Conservation (phyloP, 1,140 invertebrate species). For the Radopholus similis region DNA sequence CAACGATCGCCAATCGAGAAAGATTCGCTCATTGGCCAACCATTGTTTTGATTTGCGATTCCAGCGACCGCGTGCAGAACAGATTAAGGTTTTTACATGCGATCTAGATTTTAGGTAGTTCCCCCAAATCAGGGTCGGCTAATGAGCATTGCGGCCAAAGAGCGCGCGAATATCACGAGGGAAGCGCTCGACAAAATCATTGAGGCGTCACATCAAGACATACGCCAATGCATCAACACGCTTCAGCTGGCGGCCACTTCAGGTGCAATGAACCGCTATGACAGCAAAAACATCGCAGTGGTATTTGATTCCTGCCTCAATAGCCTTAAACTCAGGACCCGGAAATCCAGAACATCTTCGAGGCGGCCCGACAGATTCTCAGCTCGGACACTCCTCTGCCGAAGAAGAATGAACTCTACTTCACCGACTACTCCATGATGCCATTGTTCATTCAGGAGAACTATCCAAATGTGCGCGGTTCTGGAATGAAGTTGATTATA, state of each 20-base stretch:
- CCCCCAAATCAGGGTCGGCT: constrained; percentile 67
- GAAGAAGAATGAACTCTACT: constrained; percentile 85
- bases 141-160: constrained; percentile 84
- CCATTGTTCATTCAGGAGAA: constrained; percentile 97
- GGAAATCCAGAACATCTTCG: constrained; percentile 76
- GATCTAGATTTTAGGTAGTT: neutral
- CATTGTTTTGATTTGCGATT: constrained; percentile 90
- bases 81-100: constrained; percentile 72
- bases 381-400: constrained; percentile 70
- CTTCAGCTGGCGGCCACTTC: constrained; percentile 48
- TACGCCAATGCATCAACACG: constrained; percentile 80
- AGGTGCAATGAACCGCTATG: constrained; percentile 1
- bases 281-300: constrained; percentile 46
- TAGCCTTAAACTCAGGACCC: too few species aligned
- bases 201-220: constrained; percentile 80
- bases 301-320: too few species aligned
- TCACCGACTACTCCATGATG: constrained; percentile 89
- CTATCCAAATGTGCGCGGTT: constrained; percentile 68
- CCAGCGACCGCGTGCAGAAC: constrained; percentile 77
- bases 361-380: constrained; percentile 79
- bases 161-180: constrained; percentile 76
- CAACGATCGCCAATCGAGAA: constrained; percentile 88
- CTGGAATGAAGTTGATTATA: constrained; percentile 29
- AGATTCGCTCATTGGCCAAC: constrained; percentile 86
- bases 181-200: constrained; percentile 80